Evolutionary conservation across 2,113 vertebrate species (phyloP), one percentile per base, ranked within the genome.

Genomic region (Alethe castanea): DNA sequence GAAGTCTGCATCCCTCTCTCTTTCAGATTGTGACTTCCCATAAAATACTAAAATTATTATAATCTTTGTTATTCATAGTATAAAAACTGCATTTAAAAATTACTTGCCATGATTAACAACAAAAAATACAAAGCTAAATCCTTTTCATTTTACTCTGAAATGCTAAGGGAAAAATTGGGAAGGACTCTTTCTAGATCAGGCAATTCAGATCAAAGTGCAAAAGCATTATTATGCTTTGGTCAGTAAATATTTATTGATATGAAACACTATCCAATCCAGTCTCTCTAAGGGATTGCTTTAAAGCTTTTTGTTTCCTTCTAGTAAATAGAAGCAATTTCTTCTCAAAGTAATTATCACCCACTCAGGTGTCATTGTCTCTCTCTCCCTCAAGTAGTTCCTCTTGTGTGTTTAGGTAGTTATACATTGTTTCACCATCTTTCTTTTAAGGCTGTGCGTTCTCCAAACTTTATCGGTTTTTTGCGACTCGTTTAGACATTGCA

Each of bases 331-430:
- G 29, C 14, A 73, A 69, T 29, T 77, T 76, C 13, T 92, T 17
- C 44, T 50, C 38, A 16, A 72, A 64, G 48, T 45, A 80, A 61
- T 78, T 61, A 73, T 65, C 36, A 52, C 36, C 19, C 12, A 25
- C 33, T 26, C 31, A 35, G 66, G 42, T 22, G 29, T 25, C 3
- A 0, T 23, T 0, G 1, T 36, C 33, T 11, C 24, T 53, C 42
- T 7, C 15, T 48, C 11, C 20, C 14, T 16, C 28, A 47, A 24
- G 14, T 15, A 77, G 19, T 7, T 72, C 24, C 35, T 45, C 31
- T 19, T 16, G 24, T n/a, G 25, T 45, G 19, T 45, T 67, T 38
- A 61, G 54, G 25, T 14, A 29, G 20, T 7, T 72, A 9, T 4
- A 6, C 3, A 17, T 59, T 3, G 0, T 38, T 81, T 72, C 44